Evolutionary conservation across 2,113 vertebrate genomes (phyloP).

Genomic region (Pygoscelis adeliae): DNA sequence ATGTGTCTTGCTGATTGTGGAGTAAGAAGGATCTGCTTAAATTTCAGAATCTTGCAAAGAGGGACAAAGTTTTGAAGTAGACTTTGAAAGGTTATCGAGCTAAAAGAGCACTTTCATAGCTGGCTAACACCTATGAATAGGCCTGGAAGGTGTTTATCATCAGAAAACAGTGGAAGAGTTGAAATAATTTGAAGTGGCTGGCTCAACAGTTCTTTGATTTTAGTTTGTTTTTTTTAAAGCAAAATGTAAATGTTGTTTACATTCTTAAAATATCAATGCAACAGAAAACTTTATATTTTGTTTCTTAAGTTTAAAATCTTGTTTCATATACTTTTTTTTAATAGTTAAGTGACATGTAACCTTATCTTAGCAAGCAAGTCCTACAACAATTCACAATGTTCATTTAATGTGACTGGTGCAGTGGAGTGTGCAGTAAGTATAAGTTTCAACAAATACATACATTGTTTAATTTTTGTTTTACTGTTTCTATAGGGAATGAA

Average conservation of each 20-base stretch:
- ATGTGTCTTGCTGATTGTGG: not conserved
- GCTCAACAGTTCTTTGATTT: not conserved
- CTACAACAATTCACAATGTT: not conserved
- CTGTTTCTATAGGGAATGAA: conserved; percentile 55
- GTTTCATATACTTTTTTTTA: not conserved
- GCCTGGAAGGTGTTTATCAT: not conserved
- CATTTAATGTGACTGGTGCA: not conserved
- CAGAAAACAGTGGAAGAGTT: not conserved
- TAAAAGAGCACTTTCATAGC: not conserved
- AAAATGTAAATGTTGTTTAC: not conserved
- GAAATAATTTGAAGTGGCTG: not conserved
- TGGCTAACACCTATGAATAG: not conserved
- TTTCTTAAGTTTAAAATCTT: not conserved
- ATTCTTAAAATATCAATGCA: not conserved
- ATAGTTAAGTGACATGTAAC: not conserved
- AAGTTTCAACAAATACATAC: not conserved
- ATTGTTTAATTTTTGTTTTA: conserved; percentile 9
- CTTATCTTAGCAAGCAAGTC: not conserved
- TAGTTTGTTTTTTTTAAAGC: not conserved
- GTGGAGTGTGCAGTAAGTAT: not conserved
- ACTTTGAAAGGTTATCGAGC: not conserved
- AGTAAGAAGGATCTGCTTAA: not conserved
- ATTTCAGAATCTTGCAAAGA: not conserved
- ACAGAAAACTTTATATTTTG: not conserved
- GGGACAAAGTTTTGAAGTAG: not conserved